phyloP scores from a whole-genome alignment of 2,113 vertebrate species.

The Spermophilus dauricus region DNA sequence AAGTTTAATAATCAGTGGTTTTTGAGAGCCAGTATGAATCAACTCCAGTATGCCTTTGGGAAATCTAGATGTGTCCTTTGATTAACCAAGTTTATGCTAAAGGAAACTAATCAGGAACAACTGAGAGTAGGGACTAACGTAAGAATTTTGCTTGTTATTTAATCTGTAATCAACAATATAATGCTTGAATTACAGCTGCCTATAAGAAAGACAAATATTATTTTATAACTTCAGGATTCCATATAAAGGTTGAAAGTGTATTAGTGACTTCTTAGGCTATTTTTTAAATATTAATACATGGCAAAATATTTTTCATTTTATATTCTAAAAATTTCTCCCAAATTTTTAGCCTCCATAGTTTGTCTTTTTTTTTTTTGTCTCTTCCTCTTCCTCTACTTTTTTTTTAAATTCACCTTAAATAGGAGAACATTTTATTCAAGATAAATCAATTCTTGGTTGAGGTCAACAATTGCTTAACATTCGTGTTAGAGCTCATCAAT shows the following conservation, averaged over 20 bases:
- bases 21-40: background rate
- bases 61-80: background rate
- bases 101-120: background rate
- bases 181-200: background rate
- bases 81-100: background rate
- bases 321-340: background rate
- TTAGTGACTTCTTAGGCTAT: background rate
- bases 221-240: background rate
- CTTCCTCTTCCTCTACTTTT: background rate
- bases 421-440: background rate
- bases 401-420: background rate
- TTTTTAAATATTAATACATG: background rate
- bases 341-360: background rate
- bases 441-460: background rate
- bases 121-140: background rate
- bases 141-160: background rate
- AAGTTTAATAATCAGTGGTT: background rate
- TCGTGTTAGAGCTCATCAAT: background rate
- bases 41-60: background rate
- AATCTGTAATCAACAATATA: background rate
- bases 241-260: background rate
- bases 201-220: background rate
- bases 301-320: constrained; percentile 12
- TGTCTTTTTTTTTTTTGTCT: background rate
- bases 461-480: background rate